Evolutionary conservation across 2,113 vertebrate species (phyloP).

Genomic region (Tachycineta bicolor): DNA sequence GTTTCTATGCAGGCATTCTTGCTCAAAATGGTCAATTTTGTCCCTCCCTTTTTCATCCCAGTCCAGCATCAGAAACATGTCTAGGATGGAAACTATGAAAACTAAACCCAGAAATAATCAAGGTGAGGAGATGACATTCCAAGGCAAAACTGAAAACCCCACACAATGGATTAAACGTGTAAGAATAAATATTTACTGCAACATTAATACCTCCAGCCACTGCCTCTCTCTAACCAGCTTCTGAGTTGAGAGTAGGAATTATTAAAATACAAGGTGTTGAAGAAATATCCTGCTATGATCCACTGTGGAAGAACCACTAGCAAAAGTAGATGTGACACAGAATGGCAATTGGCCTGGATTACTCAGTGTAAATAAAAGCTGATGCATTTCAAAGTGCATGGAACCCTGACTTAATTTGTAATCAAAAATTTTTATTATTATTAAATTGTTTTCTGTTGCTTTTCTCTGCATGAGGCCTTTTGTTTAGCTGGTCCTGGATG

Average conservation of each 20-base stretch:
- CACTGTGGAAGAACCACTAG: background rate
- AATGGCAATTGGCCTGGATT: background rate
- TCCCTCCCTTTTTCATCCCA: background rate
- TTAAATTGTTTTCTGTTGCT: background rate
- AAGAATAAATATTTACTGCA: background rate
- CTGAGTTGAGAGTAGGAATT: background rate
- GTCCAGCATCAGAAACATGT: background rate
- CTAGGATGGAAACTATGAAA: background rate
- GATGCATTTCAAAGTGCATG: background rate
- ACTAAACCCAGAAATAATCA: background rate
- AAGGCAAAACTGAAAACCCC: background rate
- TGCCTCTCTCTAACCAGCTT: background rate
- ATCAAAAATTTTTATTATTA: background rate
- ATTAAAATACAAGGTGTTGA: background rate
- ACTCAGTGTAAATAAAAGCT: background rate
- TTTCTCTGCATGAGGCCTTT: background rate
- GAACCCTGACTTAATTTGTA: background rate
- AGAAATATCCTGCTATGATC: background rate
- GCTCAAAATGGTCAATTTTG: background rate
- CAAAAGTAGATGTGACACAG: background rate
- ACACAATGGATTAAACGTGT: background rate
- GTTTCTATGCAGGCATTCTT: background rate
- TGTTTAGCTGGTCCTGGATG: background rate
- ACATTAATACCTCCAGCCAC: background rate
- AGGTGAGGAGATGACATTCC: background rate